Percentiles rank a stretch among this genome's conserved stretches.
phyloP scores from a whole-genome alignment of 1,140 invertebrate species.

The Caerostris extrusa region DNA sequence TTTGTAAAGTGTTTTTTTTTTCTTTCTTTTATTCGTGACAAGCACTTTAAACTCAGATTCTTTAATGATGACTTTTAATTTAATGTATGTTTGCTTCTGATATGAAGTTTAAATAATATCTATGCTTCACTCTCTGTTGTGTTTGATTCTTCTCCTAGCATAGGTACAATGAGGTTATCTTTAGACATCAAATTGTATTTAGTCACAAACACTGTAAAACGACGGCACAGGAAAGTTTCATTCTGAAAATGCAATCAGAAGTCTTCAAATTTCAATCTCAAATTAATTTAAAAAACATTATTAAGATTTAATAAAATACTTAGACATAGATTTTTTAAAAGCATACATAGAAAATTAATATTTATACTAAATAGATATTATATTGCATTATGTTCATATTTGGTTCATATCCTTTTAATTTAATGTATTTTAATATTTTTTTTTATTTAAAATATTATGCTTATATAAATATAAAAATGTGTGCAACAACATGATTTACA shows the following conservation, averaged over 20 bases:
- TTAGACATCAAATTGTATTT: constrained; percentile 99
- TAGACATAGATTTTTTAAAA: too few relatives aligned
- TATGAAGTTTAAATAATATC: constrained; percentile 57
- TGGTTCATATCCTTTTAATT: too few relatives aligned
- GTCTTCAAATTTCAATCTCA: too few relatives aligned
- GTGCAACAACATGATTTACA: too few relatives aligned
- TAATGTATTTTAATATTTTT: too few relatives aligned
- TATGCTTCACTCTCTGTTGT: constrained; percentile 78
- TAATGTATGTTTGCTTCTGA: constrained; percentile 47
- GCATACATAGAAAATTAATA: too few relatives aligned
- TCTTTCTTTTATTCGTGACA: neutral
- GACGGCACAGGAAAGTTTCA: constrained; percentile 95
- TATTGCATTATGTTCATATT: too few relatives aligned
- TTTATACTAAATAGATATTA: too few relatives aligned
- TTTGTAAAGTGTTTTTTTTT: constrained; percentile 12
- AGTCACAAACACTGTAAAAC: constrained; percentile 98
- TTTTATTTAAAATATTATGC: too few relatives aligned
- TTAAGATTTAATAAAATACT: too few relatives aligned
- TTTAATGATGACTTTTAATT: neutral
- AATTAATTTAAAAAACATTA: too few relatives aligned
- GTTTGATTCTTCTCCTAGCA: constrained; percentile 85
- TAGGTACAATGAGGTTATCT: constrained; percentile 99
- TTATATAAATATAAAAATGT: too few relatives aligned
- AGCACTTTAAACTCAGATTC: constrained; percentile 6
- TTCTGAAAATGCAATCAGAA: constrained; percentile 83